Evolutionary conservation across 2,113 vertebrate genomes (phyloP), one percentile per base, ranked within the genome.

Genomic region (Strix uralensis): DNA sequence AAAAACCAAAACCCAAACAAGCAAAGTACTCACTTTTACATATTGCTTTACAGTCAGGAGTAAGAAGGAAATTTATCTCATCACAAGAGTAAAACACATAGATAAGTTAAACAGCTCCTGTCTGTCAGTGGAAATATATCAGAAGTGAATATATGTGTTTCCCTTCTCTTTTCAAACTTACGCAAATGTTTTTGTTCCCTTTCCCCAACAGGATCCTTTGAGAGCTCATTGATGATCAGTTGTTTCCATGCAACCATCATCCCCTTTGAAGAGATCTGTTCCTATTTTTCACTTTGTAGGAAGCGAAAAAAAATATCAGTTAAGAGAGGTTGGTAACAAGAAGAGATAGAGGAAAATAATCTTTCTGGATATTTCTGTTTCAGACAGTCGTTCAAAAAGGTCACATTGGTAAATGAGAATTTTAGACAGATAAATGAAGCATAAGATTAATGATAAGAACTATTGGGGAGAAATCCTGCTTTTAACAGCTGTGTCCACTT

Each of bases 401-500:
- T 67, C 26, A 59, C 15, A 74, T 11, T 59, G 16, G 19, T 47
- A 88, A 93, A 74, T 15, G 15, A 81, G 15, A 93, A 46, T 86
- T 93, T 74, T 74, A 80, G 26, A 22, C 34, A 71, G 51, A 71
- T 46, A 88, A 77, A 86, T 71, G 32, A 92, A 92, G 29, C 26
- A 15, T 32, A 30, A 79, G 23, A 81, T 72, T 81, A 96, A 77
- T 70, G 22, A 47, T 51, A 78, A 88, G 29, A 40, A 23, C 55
- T 88, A 38, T 0, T 80, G 27, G 12, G 54, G 54, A 54, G 7
- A 83, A 93, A 92, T 63, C 65, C 38, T 84, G 13, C 38, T 83
- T 15, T 65, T 80, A 93, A 51, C 51, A 90, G 58, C 62, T 94
- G 42, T 73, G 67, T 88, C 79, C 67, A 42, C 63, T 95, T 94